Evolutionary conservation across 2,113 vertebrate genomes (phyloP), one percentile per base, ranked within the genome.

Genomic region (Etia nguti): DNA sequence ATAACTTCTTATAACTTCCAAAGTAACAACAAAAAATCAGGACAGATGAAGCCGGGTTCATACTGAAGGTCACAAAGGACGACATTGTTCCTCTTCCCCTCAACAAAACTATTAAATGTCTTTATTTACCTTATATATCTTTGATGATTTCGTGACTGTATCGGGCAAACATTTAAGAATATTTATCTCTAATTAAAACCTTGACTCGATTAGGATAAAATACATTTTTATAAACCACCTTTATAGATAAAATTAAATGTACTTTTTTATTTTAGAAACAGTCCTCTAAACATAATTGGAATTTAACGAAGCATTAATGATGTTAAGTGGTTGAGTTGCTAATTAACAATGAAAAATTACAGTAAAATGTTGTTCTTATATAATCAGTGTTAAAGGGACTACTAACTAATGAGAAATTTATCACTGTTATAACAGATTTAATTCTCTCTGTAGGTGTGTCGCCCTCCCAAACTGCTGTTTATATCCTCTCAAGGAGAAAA

Each of bases 141-240:
- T 31, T 11, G 31, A 36, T 1, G 31, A 62, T 20, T 36, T 62
- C 59, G n/a, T 3, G 59, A 62, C 59, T 36, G 59, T 36, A 1
- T 36, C 10, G 0, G 59, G 59, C 0, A 2, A 62, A 12, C 31
- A 36, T 36, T 1, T 1, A 36, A 20, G 9, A 62, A 62, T 34
- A 11, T 62, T n/a, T 62, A 4, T 62, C 0, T 62, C 31, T 36
- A 36, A n/a, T 8, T 62, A 11, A 62, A 36, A 36, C 31, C 10
- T 62, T 36, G 4, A 62, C 59, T 62, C 0, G 2, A 62, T 36
- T 8, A 70, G 65, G n/a, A 73, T 16, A 2, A 24, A 70, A 70
- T 15, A 3, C 41, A 24, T 43, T 8, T 0, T 70, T 16, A 43
- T 70, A 24, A 38, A 10, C 12, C n/a, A 2, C n/a, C 13, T 26